Percentiles rank a stretch among this genome's conserved stretches.
These are phyloP conservation scores for Cochlearius cochlearius DNA, from an alignment of 2,113 vertebrate species.

Conservation along the genomic window DNA sequence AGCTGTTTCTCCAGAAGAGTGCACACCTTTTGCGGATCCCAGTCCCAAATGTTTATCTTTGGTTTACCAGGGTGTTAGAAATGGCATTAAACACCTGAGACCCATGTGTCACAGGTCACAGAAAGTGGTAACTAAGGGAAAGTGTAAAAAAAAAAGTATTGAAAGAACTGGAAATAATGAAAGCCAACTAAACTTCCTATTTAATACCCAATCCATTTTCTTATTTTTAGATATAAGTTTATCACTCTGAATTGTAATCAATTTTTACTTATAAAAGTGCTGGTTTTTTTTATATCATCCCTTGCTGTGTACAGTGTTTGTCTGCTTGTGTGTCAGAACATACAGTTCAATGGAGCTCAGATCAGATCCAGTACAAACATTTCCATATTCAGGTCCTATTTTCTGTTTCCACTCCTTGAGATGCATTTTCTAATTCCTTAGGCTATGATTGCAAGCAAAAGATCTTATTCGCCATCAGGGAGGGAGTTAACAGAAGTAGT, in stretches of 20 bases:
- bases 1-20: neutral
- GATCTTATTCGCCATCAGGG: neutral
- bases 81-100: neutral
- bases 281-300: neutral
- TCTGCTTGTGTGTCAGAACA: neutral
- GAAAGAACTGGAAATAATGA: neutral
- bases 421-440: neutral
- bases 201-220: neutral
- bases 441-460: neutral
- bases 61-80: neutral
- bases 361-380: neutral
- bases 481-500: neutral
- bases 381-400: neutral
- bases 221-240: neutral
- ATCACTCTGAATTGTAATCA: neutral
- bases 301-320: neutral
- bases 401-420: neutral
- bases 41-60: neutral
- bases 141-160: neutral
- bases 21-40: neutral
- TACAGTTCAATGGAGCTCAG: neutral
- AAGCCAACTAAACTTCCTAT: neutral
- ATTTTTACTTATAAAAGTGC: neutral
- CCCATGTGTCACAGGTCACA: neutral
- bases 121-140: neutral